Percentiles rank a stretch among this genome's conserved stretches.
phyloP scores from a whole-genome alignment of 2,113 vertebrate genomes.

The Corythornis vintsioides region DNA sequence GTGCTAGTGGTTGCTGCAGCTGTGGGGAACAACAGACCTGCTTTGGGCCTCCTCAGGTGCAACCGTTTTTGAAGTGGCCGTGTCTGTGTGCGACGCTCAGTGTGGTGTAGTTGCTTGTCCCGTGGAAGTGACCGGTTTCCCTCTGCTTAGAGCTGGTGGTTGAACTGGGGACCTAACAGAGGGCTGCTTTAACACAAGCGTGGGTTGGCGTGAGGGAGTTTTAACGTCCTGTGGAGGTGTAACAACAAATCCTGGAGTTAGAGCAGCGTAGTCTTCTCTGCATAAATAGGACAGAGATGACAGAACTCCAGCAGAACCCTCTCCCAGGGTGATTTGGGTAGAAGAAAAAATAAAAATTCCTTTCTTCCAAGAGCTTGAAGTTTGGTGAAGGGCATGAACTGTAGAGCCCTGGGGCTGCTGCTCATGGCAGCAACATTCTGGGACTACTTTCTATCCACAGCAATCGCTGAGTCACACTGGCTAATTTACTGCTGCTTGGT shows the following conservation, averaged over 20 bases:
- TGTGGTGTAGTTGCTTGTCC: background rate
- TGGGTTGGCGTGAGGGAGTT: background rate
- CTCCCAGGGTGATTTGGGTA: background rate
- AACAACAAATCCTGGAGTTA: background rate
- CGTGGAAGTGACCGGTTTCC: background rate
- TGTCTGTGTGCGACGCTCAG: constrained; percentile 33
- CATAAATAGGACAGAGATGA: background rate
- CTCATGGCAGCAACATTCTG: background rate
- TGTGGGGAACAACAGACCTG: background rate
- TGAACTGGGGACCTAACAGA: background rate
- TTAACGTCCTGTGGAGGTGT: background rate
- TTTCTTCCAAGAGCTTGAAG: background rate
- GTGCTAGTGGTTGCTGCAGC: background rate
- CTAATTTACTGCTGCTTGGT: constrained; percentile 4
- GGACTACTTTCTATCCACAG: background rate
- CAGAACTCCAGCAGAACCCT: background rate
- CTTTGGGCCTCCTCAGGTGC: constrained; percentile 16
- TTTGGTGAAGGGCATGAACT: background rate
- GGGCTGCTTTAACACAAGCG: background rate
- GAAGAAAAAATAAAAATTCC: background rate
- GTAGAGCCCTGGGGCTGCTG: background rate
- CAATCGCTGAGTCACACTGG: constrained; percentile 2
- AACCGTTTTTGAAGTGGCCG: constrained; percentile 61
- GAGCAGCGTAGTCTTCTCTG: background rate
- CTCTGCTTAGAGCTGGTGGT: background rate